Evolutionary conservation across 2,113 vertebrate species (phyloP), one percentile per base, ranked within the genome.

Genomic region (Leptocoma aspasia): DNA sequence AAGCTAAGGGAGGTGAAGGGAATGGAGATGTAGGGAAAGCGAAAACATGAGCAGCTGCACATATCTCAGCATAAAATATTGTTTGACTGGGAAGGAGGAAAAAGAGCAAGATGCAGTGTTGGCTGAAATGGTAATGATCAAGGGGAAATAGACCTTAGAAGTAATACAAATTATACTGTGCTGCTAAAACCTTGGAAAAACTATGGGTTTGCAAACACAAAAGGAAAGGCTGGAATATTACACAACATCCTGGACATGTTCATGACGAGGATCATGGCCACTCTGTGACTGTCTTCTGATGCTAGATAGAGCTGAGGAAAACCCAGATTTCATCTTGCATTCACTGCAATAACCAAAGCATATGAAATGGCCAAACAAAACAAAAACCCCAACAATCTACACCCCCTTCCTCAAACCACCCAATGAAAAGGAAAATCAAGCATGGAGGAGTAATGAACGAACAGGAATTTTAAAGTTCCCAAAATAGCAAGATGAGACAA

Each of bases 361-460:
- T 41, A 37, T 31, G 30, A 78, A 91, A 65, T 5, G 6, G 4
- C 13, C 16, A 37, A 82, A 61, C 11, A 69, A 84, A 41, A 17
- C n/a, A 44, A 66, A 20, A 69, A 3, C 2, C 6, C 1, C 21
- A 28, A 3, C n/a, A 33, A 9, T 7, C 2, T 13, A 14, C 8
- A 23, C 3, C 1, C 2, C 2, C 15, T 53, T 13, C 20, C 27
- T 45, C 26, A 59, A 77, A 30, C 17, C 13, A 71, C 11, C 8
- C 12, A 30, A 22, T 22, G 14, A 63, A 70, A 76, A 88, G 35
- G 30, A 61, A 82, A 63, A 75, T 49, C 9, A 79, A 75, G 15
- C 11, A 59, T 4, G 21, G 41, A 65, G 33, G 13, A 82, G 33
- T 14, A 90, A 76, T 37, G 47, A 80, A 70, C 27, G 5, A 81